Percentiles rank a stretch among this genome's conserved stretches.
These are phyloP conservation scores for Loriculus beryllinus DNA, from an alignment of 2,797 vertebrate genomes.

Conservation along the genomic window DNA sequence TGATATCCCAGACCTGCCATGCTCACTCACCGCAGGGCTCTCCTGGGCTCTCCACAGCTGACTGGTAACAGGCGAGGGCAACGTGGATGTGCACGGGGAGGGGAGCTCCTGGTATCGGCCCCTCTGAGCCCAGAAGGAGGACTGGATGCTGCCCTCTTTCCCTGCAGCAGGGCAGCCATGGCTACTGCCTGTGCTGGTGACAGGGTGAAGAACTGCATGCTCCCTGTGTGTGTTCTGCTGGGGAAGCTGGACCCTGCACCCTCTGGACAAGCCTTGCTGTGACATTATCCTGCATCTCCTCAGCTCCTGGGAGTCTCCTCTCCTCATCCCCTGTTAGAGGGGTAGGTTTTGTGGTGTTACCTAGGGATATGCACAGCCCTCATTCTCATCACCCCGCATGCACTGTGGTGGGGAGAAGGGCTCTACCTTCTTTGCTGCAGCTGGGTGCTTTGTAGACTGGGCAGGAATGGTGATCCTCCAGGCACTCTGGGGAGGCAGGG, in stretches of 20 bases:
- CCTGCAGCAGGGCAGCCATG: fast-evolving
- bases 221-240: background rate
- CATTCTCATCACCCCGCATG: fast-evolving
- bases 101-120: background rate
- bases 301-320: background rate
- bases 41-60: fast-evolving
- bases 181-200: background rate
- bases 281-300: background rate
- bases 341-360: background rate
- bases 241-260: background rate
- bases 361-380: background rate
- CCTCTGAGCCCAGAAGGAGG: background rate
- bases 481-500: fast-evolving
- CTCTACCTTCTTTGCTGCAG: background rate
- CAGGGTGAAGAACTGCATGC: background rate
- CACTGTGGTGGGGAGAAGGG: background rate
- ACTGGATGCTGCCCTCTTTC: background rate
- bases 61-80: background rate
- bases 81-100: fast-evolving
- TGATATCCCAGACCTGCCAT: background rate
- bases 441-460: background rate
- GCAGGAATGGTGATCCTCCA: background rate
- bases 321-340: background rate
- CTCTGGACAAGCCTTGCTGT: background rate
- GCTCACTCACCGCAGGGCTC: fast-evolving